Evolutionary conservation across 2,797 vertebrate genomes (phyloP).

Genomic region (Decapterus maruadsi): DNA sequence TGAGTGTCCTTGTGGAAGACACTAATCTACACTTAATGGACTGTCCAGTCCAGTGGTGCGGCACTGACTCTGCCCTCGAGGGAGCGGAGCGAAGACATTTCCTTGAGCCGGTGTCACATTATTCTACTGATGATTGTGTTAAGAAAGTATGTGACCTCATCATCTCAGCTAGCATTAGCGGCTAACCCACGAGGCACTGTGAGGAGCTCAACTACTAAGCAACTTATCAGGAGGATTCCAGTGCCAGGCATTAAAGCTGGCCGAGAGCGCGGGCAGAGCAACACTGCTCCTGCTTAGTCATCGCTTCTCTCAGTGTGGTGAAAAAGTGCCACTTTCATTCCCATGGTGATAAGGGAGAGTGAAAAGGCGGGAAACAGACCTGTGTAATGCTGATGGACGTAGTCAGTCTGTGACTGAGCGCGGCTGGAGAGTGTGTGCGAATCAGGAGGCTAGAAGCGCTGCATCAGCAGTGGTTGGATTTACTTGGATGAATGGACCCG

Average conservation of each 20-base stretch:
- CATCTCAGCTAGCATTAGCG: constrained; percentile 33
- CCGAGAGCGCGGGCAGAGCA: constrained; percentile 40
- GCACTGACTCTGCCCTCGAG: constrained; percentile 17
- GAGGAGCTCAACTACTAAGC: constrained; percentile 43
- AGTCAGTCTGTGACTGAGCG: constrained; percentile 50
- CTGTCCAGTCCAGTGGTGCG: constrained; percentile 6
- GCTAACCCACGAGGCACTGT: constrained; percentile 21
- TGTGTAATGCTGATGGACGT: constrained; percentile 78
- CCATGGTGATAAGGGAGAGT: constrained; percentile 61
- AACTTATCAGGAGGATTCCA: constrained; percentile 61
- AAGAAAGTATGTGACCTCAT: constrained; percentile 29
- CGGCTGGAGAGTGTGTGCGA: constrained; percentile 31
- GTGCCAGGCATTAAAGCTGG: constrained; percentile 46
- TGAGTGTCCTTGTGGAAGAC: constrained; percentile 42
- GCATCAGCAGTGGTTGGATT: constrained; percentile 80
- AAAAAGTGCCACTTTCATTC: constrained; percentile 67
- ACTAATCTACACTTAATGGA: constrained; percentile 41
- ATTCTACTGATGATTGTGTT: constrained; percentile 34
- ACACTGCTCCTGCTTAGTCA: constrained; percentile 56
- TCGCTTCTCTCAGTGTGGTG: constrained; percentile 40
- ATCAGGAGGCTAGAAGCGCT: constrained; percentile 56
- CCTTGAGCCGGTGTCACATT: constrained; percentile 26
- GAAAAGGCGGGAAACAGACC: constrained; percentile 68
- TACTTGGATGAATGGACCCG: constrained; percentile 76
- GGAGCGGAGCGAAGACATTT: constrained; percentile 7